Evolutionary conservation across 2,113 vertebrate genomes (phyloP).

Genomic region (Rhabdomys dilectus): DNA sequence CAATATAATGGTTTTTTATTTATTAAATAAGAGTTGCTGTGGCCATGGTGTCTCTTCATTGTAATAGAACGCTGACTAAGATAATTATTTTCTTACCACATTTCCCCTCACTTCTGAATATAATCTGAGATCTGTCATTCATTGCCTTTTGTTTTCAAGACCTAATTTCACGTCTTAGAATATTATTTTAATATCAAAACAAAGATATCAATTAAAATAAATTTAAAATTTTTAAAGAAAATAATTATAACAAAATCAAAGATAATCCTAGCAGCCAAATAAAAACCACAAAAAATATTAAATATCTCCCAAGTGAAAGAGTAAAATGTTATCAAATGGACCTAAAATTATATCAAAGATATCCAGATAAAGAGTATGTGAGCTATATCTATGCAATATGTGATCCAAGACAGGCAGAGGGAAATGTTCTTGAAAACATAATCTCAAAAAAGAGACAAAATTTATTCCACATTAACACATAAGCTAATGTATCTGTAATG

Average conservation of each 20-base stretch:
- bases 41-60: background rate
- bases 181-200: background rate
- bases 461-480: background rate
- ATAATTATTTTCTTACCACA: background rate
- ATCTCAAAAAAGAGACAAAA: background rate
- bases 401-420: background rate
- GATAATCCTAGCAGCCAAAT: background rate
- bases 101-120: background rate
- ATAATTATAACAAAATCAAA: background rate
- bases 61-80: background rate
- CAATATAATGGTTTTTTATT: background rate
- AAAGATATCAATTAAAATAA: background rate
- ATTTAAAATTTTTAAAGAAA: background rate
- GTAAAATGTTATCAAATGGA: background rate
- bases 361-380: background rate
- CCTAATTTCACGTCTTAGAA: background rate
- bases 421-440: background rate
- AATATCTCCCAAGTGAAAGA: background rate
- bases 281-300: background rate
- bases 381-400: background rate
- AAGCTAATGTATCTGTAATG: background rate
- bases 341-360: background rate
- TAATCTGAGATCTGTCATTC: background rate
- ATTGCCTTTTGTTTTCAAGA: background rate
- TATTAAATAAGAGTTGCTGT: background rate